Conservation (phyloP, 2,888 invertebrate species). For the Ceriagrion tenellum region DNA sequence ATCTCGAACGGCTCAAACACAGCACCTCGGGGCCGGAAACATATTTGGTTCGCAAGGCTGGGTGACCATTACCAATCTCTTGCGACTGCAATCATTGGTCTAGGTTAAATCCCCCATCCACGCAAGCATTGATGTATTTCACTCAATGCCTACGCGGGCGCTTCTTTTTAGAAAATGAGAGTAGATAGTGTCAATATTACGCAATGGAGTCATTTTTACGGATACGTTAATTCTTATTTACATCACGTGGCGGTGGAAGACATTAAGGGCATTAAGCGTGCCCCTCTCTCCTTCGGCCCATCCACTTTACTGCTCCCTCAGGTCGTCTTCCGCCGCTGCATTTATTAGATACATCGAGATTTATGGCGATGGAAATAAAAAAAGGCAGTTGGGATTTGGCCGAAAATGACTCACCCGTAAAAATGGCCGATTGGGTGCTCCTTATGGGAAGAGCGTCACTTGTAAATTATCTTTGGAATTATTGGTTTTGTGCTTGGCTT, state of each 20-base stretch:
- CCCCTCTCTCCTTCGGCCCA: neutral
- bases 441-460: neutral
- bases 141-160: neutral
- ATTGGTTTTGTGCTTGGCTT: neutral
- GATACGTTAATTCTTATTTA: conserved; percentile 11
- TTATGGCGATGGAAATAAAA: conserved; percentile 42
- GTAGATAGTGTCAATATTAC: too few relatives aligned
- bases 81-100: too few relatives aligned
- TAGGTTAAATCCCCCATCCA: too few relatives aligned
- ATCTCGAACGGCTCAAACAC: too few relatives aligned
- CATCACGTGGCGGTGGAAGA: neutral
- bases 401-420: conserved; percentile 20
- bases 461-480: conserved; percentile 19
- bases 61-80: too few relatives aligned
- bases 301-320: conserved; percentile 40
- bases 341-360: conserved; percentile 64
- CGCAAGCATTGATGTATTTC: too few relatives aligned
- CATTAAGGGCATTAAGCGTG: conserved; percentile 43
- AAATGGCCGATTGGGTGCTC: conserved; percentile 41
- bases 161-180: too few relatives aligned
- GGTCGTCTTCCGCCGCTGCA: conserved; percentile 37
- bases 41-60: too few relatives aligned
- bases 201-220: neutral
- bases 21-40: too few relatives aligned
- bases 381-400: conserved; percentile 29